Conservation (phyloP, 2,113 vertebrate genomes). For the Delphinapterus leucas region DNA sequence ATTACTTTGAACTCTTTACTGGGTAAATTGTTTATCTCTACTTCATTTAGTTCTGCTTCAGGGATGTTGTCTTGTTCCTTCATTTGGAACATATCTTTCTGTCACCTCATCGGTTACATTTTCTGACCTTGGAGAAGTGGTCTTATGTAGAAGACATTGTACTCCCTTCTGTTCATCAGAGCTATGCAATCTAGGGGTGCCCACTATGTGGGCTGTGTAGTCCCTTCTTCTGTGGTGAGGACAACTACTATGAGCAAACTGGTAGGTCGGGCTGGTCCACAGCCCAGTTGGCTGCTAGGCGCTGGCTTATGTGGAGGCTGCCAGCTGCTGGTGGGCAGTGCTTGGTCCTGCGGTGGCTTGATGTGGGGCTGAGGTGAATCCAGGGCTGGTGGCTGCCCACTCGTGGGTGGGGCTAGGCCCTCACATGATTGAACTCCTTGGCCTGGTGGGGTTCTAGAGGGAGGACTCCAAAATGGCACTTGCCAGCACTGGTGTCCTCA, state of each 20-base stretch:
- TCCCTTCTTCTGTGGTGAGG: background rate
- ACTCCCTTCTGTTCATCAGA: background rate
- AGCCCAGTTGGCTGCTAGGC: background rate
- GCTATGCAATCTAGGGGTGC: background rate
- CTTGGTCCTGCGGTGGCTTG: background rate
- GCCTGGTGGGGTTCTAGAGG: background rate
- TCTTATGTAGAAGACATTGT: background rate
- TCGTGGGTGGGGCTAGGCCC: background rate
- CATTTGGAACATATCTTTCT: background rate
- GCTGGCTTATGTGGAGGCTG: background rate
- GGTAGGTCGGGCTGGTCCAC: background rate
- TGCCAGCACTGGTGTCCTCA: background rate
- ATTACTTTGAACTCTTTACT: background rate
- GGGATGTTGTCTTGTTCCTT: background rate
- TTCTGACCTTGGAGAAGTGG: background rate
- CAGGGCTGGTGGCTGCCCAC: background rate
- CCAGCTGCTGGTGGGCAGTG: background rate
- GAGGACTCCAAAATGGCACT: background rate
- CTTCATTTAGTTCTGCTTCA: background rate
- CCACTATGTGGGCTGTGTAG: background rate
- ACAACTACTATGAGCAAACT: background rate
- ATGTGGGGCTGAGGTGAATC: background rate
- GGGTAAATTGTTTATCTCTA: background rate
- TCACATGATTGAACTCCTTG: background rate
- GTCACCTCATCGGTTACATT: background rate